These are phyloP conservation scores for Ophthalmolycus amberensis DNA, from an alignment of 2,113 vertebrate species.

Conservation along the genomic window DNA sequence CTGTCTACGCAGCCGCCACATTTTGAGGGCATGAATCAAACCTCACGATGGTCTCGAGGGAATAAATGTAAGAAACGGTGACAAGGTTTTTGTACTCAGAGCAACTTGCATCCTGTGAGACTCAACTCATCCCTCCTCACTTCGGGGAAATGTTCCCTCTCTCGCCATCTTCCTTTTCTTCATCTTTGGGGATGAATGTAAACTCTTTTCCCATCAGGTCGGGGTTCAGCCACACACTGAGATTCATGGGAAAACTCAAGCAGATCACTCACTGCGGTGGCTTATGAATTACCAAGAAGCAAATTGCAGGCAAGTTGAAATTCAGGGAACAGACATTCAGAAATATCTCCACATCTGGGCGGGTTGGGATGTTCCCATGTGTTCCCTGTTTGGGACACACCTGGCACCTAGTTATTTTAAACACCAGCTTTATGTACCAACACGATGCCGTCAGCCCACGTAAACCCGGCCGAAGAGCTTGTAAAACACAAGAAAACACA, in stretches of 20 bases:
- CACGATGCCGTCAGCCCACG: neutral
- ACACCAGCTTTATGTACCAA: neutral
- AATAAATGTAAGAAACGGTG: neutral
- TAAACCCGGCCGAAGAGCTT: neutral
- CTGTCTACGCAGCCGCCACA: too few relatives aligned
- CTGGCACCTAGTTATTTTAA: neutral
- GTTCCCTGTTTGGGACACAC: neutral
- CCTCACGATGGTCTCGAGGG: neutral
- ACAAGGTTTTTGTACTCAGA: neutral
- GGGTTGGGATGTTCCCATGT: neutral
- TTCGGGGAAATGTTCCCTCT: conserved; percentile 27
- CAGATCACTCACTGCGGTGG: neutral
- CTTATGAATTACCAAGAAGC: neutral
- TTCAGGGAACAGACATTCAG: neutral
- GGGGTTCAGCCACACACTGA: neutral
- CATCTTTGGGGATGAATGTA: neutral
- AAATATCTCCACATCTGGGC: neutral
- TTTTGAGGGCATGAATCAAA: neutral
- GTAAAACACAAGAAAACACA: conserved; percentile 6
- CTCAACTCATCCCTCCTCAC: neutral
- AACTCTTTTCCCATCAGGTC: neutral
- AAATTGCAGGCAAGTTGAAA: neutral
- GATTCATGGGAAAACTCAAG: neutral
- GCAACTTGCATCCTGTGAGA: conserved; percentile 48
- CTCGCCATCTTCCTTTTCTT: neutral